Base-by-base conservation (phyloP, 1,140 invertebrate genomes). In the Lamellibrachia luymesi region DNA sequence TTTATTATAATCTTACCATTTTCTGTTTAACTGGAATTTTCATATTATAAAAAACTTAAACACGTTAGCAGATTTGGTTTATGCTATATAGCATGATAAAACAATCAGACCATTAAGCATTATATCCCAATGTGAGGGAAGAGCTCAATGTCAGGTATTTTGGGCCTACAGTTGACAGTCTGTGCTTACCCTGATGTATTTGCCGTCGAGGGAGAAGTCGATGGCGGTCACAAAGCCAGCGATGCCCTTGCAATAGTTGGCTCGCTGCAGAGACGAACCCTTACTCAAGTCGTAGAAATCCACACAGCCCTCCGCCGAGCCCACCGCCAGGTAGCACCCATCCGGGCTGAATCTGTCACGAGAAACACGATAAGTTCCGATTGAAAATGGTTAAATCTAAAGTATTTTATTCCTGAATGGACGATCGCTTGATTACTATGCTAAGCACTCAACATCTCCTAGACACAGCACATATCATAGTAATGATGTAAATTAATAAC, bases 171-270 rank as follows among this genome's bases (percentile, higher is more conserved):
- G 4, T 22, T 80, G 6, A 80, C 17, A 22, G 6, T 4, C 17
- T 10, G 13, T 80, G 64, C 94, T 94, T 93, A 96, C 96, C 94
- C 95, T 95, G 17, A 96, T 95, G 94, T 95, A 95, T 50, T 95
- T 94, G 50, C 95, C 95, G 93, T 96, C 95, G 27, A 96, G 95
- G 51, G 96, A 96, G 95, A 96, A 96, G 94, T 96, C 96, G 93
- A 96, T 95, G 94, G 96, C 95, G n/a, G 96, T 95, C 89, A 96
- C 95, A 94, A 96, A 96, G 92, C 95, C 95, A 7, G 95, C 94
- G 38, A 96, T 95, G 8, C 95, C 95, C 92, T 96, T 96, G 93
- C 96, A 96, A 94, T 95, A 96, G 0, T 95, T 95, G 25, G 94
- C 94, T 50, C 96, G 94, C n/a, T 94, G 94, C 25, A 96, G 94